Evolutionary conservation across 2,113 vertebrate genomes (phyloP).

Genomic region (Cephalopterus ornatus): DNA sequence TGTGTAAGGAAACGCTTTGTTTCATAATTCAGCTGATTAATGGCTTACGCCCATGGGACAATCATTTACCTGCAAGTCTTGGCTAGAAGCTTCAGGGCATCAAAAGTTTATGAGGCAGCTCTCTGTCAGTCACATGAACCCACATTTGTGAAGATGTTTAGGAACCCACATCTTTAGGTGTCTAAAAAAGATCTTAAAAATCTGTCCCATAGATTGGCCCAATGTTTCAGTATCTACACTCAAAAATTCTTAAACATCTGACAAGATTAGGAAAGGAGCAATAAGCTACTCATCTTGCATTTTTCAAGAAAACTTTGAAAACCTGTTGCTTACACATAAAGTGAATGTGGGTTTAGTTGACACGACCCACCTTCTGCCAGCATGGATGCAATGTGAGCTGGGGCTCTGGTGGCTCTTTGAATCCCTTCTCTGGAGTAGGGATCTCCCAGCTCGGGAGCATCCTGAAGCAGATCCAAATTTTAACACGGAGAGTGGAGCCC

Average conservation of each 20-base stretch:
- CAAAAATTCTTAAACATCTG: background rate
- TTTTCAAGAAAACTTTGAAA: background rate
- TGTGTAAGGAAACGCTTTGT: background rate
- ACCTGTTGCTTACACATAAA: background rate
- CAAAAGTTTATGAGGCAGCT: conserved; percentile 44
- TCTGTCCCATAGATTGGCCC: background rate
- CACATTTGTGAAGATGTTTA: background rate
- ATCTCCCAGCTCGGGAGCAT: background rate
- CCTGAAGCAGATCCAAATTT: conserved; percentile 46
- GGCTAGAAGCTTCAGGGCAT: conserved; percentile 39
- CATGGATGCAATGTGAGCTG: rapidly evolving
- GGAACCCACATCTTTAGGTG: background rate
- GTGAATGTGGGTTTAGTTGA: background rate
- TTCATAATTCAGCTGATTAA: conserved; percentile 23
- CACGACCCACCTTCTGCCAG: background rate
- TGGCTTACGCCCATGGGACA: conserved; percentile 15
- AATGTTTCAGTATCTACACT: background rate
- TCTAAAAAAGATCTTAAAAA: background rate
- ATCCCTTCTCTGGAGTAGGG: background rate
- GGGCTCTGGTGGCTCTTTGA: background rate
- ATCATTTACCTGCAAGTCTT: conserved; percentile 39
- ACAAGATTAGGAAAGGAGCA: background rate
- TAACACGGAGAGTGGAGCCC: conserved; percentile 2
- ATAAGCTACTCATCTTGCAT: background rate
- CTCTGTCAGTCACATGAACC: background rate